These are phyloP conservation scores for Macquaria australasica DNA, from an alignment of 2,113 vertebrate species.

Conservation along the genomic window DNA sequence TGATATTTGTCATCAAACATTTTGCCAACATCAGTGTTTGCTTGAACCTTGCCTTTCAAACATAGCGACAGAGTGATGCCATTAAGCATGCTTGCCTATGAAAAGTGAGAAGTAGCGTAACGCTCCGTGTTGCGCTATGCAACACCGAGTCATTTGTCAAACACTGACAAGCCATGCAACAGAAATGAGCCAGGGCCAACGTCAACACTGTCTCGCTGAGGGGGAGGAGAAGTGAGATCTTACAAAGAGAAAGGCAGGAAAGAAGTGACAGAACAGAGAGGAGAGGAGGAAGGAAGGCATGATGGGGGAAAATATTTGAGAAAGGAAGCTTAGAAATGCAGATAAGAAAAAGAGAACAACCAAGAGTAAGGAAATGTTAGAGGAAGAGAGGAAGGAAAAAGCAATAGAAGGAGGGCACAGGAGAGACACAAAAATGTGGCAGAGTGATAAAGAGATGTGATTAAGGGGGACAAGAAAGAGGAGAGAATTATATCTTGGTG, in stretches of 20 bases:
- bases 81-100: conserved; percentile 37
- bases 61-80: conserved; percentile 47
- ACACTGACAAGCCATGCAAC: conserved; percentile 67
- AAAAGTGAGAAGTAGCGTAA: conserved; percentile 57
- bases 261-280: conserved; percentile 54
- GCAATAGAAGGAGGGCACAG: conserved; percentile 10
- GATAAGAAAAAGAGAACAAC: conserved; percentile 44
- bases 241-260: conserved; percentile 64
- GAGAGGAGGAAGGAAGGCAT: conserved; percentile 31
- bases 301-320: conserved; percentile 50
- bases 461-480: conserved; percentile 55
- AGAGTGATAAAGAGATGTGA: conserved; percentile 57
- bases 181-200: conserved; percentile 58
- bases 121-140: conserved; percentile 38
- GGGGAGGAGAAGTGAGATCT: conserved; percentile 51
- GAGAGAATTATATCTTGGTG: conserved; percentile 67
- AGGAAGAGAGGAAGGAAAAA: conserved; percentile 26
- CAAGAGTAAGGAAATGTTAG: conserved; percentile 20
- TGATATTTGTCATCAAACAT: conserved; percentile 44
- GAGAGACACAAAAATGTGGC: conserved; percentile 46
- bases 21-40: conserved; percentile 42
- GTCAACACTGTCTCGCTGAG: conserved; percentile 61
- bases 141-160: conserved; percentile 70
- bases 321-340: conserved; percentile 43
- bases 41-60: conserved; percentile 45